Conservation (phyloP, 2,113 vertebrate species). For the Nyctereutes procyonoides region DNA sequence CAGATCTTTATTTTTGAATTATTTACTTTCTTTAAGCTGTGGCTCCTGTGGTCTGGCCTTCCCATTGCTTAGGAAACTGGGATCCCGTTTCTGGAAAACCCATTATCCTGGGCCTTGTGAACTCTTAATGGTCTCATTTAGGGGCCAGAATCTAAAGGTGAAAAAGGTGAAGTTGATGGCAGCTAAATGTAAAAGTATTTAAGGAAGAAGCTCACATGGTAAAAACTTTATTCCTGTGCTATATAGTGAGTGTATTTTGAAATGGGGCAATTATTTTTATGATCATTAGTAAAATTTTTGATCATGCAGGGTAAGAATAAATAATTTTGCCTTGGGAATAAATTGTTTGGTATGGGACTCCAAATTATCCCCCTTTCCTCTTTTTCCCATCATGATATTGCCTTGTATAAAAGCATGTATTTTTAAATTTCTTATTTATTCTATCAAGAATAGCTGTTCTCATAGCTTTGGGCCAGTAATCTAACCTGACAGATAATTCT, state of each 20-base stretch:
- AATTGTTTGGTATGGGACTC: background rate
- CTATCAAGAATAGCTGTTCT: slow-evolving; percentile 8
- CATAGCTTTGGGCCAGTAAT: background rate
- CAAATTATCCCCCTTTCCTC: background rate
- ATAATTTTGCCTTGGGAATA: slow-evolving; percentile 53
- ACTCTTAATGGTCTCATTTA: slow-evolving; percentile 58
- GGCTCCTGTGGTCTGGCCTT: slow-evolving; percentile 54
- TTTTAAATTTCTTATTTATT: slow-evolving; percentile 36
- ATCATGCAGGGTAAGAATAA: slow-evolving; percentile 28
- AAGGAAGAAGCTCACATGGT: background rate
- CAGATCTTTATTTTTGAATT: slow-evolving; percentile 63
- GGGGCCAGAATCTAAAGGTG: slow-evolving; percentile 49
- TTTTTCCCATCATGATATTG: background rate
- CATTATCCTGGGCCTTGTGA: slow-evolving; percentile 64
- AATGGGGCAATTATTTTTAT: slow-evolving; percentile 56
- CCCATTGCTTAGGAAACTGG: slow-evolving; percentile 41
- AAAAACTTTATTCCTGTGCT: slow-evolving; percentile 3
- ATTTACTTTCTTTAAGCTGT: slow-evolving; percentile 56
- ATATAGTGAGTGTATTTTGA: slow-evolving; percentile 42
- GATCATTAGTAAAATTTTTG: slow-evolving; percentile 42
- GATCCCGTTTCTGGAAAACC: slow-evolving; percentile 66
- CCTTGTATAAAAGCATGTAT: background rate
- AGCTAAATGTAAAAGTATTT: background rate
- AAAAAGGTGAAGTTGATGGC: slow-evolving; percentile 45
- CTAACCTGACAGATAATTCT: background rate